Base-by-base conservation (phyloP, 1,140 invertebrate genomes). In the Lordiphosa stackelbergi region DNA sequence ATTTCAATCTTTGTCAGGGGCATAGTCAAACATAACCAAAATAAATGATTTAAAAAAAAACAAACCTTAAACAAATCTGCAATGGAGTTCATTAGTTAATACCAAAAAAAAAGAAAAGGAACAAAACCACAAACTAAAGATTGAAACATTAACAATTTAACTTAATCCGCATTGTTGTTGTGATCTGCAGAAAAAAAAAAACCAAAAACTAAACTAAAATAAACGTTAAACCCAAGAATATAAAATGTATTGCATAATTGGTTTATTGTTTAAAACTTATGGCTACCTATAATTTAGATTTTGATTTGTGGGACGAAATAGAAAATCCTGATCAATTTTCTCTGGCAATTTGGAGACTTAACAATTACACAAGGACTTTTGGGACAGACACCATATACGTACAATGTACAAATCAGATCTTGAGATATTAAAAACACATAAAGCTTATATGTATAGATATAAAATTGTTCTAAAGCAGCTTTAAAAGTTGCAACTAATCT, bases 91-190 rank as follows among this genome's bases (percentile, higher is more conserved):
- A 55, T 69, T 53, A 56, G 41, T 58, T 75, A 58, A 61, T 52
- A 54, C 37, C 7, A 52, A 40, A 55, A 31, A 28, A 35, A 51
- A 35, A 40, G 11, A 47, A 52, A 53, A 36, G 37, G 6, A 49
- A 35, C 43, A 38, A 35, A 55, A 34, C 57, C 28, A 49, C 51
- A 47, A 35, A 64, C 47, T 61, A 56, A 60, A 59, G 52, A 58
- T 45, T 42, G 61, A 55, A 47, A 43, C 38, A 43, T 55, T 31
- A 47, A 43, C 61, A 51, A 62, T 37, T 53, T 47, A 68, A 65
- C 46, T 73, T 72, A 73, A 83, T 83, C 77, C 77, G 73, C 75
- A 81, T 81, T 81, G 77, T 81, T 81, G 77, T 83, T 83, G 77
- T 81, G 77, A 81, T 81, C 77, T 73, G 71, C 66, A 75, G 53